Percentiles rank a stretch among this genome's conserved stretches.
These are phyloP conservation scores for Lanius collurio DNA, from an alignment of 2,113 vertebrate species.

Conservation along the genomic window DNA sequence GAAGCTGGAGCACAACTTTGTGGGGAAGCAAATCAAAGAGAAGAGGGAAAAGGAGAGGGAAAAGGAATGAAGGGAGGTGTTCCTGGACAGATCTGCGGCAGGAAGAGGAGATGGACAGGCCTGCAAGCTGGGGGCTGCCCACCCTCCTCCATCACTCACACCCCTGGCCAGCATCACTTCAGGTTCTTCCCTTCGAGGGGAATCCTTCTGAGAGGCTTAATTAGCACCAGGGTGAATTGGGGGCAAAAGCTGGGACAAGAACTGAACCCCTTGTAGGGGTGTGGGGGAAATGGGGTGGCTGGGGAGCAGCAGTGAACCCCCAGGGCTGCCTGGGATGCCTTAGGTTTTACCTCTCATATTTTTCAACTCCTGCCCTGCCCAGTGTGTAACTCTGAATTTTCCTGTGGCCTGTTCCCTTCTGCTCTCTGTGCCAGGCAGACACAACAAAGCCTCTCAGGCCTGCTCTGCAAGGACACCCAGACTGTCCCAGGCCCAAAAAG, in stretches of 20 bases:
- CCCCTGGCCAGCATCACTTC: neutral
- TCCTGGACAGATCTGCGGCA: rapidly evolving
- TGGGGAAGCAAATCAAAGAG: neutral
- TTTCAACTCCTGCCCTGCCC: no score
- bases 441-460: no score
- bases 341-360: no score
- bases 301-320: neutral
- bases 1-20: neutral
- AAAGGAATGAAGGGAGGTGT: neutral
- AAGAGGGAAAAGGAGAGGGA: neutral
- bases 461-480: no score
- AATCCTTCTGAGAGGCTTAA: neutral
- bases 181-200: neutral
- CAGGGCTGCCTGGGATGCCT: neutral
- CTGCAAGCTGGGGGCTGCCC: neutral
- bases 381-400: no score
- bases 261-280: rapidly evolving
- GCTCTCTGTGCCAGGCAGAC: no score
- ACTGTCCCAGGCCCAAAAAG: no score
- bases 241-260: neutral
- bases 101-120: neutral
- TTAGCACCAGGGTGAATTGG: neutral
- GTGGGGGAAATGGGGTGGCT: rapidly evolving
- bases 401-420: no score
- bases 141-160: neutral